Conservation (phyloP, 2,797 vertebrate species). For the Dryobates pubescens region DNA sequence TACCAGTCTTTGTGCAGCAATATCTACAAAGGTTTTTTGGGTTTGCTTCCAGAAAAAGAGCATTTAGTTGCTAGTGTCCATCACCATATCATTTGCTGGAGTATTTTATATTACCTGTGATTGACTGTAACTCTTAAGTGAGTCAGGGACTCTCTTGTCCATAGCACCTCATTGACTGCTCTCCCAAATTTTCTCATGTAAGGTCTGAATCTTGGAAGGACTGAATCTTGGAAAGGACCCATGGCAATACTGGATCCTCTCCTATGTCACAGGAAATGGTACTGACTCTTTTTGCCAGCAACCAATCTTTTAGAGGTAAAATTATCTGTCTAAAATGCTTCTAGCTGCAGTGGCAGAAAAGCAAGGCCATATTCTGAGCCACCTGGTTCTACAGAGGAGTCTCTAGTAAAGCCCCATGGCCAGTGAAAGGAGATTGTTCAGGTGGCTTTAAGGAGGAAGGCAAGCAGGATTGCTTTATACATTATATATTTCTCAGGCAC, state of each 20-base stretch:
- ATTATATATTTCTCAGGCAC: constrained; percentile 41
- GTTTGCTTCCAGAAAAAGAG: neutral
- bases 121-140: neutral
- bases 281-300: neutral
- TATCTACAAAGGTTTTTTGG: neutral
- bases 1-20: neutral
- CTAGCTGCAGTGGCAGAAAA: neutral
- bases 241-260: neutral
- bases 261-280: neutral
- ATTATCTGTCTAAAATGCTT: neutral
- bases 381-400: constrained; percentile 35
- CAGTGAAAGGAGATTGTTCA: constrained; percentile 72
- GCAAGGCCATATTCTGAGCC: neutral
- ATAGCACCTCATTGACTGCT: neutral
- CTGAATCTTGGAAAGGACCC: neutral
- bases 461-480: constrained; percentile 46
- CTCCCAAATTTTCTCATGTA: neutral
- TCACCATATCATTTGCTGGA: neutral
- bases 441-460: constrained; percentile 64
- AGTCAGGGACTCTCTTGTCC: neutral
- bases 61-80: neutral
- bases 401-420: constrained; percentile 58
- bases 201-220: too few species aligned
- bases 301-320: neutral
- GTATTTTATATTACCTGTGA: neutral